Evolutionary conservation across 2,888 invertebrate species (phyloP).

Genomic region (Mylabris sibirica): DNA sequence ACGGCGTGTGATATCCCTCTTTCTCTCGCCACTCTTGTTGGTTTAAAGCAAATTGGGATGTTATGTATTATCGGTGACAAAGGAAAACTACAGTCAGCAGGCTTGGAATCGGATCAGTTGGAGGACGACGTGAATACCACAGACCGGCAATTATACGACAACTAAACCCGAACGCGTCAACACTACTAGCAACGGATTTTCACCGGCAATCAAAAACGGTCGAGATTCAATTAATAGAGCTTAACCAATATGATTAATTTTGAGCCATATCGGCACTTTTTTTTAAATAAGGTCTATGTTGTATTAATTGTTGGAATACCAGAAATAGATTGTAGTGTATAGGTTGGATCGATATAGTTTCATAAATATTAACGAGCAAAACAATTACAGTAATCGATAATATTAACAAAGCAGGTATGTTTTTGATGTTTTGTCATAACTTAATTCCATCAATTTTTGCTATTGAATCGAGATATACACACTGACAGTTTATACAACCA

Average conservation of each 20-base stretch:
- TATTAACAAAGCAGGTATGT: neutral
- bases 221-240: neutral
- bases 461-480: neutral
- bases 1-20: too few relatives aligned
- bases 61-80: slow-evolving; percentile 17
- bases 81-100: slow-evolving; percentile 14
- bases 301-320: too few relatives aligned
- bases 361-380: neutral
- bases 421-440: neutral
- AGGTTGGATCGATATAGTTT: too few relatives aligned
- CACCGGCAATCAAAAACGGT: neutral
- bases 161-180: neutral
- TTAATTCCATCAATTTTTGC: neutral
- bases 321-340: neutral
- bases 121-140: slow-evolving; percentile 9
- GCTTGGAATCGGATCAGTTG: slow-evolving; percentile 12
- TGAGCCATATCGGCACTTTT: neutral
- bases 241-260: neutral
- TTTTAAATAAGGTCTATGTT: too few relatives aligned
- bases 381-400: too few relatives aligned
- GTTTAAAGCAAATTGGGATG: slow-evolving; percentile 19
- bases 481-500: neutral
- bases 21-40: slow-evolving; percentile 19
- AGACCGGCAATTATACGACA: slow-evolving; percentile 13
- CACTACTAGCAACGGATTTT: slow-evolving; percentile 7